Evolutionary conservation across 2,888 invertebrate genomes (phyloP).

Genomic region (Mesorhabditis belari): DNA sequence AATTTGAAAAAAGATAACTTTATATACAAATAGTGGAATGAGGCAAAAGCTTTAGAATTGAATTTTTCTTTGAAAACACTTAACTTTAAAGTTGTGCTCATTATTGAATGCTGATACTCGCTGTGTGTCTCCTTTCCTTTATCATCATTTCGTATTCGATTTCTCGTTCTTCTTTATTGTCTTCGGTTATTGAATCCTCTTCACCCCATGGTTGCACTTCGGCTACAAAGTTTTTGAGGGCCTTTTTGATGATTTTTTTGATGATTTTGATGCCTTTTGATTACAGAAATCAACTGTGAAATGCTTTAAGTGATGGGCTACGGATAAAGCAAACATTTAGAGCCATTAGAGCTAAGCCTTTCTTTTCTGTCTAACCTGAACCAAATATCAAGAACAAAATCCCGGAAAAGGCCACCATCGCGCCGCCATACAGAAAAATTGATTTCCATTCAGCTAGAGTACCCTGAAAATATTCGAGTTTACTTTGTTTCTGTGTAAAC

Average conservation of each 20-base stretch:
- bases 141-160: neutral
- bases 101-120: neutral
- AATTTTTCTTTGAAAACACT: too few relatives aligned
- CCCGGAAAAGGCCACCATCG: conserved; percentile 18
- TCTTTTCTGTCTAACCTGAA: conserved; percentile 19
- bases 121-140: neutral
- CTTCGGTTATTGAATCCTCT: neutral
- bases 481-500: neutral
- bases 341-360: too few relatives aligned
- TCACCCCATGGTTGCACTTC: neutral
- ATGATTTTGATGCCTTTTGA: neutral
- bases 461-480: conserved; percentile 8
- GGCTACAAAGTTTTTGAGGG: neutral
- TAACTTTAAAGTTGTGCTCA: too few relatives aligned
- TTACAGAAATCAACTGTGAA: too few relatives aligned
- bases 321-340: too few relatives aligned
- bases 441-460: conserved; percentile 21
- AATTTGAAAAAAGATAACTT: too few relatives aligned
- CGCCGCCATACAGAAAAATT: conserved; percentile 17
- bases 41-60: too few relatives aligned
- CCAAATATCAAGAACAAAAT: conserved; percentile 22
- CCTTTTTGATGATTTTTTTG: neutral
- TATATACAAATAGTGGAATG: too few relatives aligned
- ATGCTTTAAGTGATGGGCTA: too few relatives aligned
- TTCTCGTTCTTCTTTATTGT: neutral